Evolutionary conservation across 2,797 vertebrate genomes (phyloP), one percentile per base, ranked within the genome.

Genomic region (Cetoscarus ocellatus): DNA sequence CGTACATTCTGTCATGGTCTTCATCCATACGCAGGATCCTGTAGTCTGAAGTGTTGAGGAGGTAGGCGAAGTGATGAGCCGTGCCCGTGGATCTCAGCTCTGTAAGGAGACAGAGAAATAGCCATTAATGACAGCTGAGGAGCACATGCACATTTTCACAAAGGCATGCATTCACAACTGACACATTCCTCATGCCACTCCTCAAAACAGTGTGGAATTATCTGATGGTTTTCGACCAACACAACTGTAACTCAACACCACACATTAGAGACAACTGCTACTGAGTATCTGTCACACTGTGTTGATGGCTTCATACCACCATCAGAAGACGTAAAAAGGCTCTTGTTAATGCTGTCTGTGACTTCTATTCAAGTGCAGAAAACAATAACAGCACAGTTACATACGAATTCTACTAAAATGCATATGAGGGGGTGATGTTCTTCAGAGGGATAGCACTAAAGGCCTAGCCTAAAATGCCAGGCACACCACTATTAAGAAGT

Each of bases 1-100:
- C 95, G 0, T 99, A 99, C 98, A 99, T 98, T 59, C 98, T 97
- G 89, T 99, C 98, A 0, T 99, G 96, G 92, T 99, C 98, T 81
- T 99, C 98, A 7, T 99, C 98, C 94, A 99, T 98, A 43, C 98
- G 95, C 75, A 99, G 92, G 91, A 99, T 99, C 42, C 96, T 94
- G 88, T 97, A 99, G 89, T 99, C 97, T 0, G 96, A 96, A 0
- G 97, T 97, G 92, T 99, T 99, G 82, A 99, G 94, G 83, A 98
- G 93, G 92, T 96, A 98, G 87, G 96, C 96, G 80, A 99, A 98
- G 93, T 98, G 96, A 90, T 98, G 98, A 19, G 97, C 96, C 0
- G 97, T 98, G 70, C 95, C 95, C 0, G 97, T 98, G 1, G 96
- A 95, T 88, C 96, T 96, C 81, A 99, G 93, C 80, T 98, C 98